Percentiles rank a stretch among this genome's conserved stretches.
phyloP scores from a whole-genome alignment of 2,888 invertebrate genomes.

The Agriopis aurantiaria region DNA sequence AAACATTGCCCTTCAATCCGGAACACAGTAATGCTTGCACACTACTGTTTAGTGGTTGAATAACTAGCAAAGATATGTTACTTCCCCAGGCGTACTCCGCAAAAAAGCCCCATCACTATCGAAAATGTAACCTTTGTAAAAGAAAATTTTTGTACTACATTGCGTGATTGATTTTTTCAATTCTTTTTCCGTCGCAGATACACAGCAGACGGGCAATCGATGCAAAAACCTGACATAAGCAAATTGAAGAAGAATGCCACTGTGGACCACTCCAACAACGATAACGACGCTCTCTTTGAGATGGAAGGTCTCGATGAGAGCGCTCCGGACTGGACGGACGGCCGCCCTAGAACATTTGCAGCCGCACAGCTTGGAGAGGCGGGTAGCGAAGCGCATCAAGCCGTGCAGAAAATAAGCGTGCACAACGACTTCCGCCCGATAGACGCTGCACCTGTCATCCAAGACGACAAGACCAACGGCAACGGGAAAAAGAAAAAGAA shows the following conservation, averaged over 20 bases:
- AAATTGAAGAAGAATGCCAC: slow-evolving; percentile 77
- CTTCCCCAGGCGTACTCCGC: too few species aligned
- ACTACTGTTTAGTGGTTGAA: too few species aligned
- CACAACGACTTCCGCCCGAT: slow-evolving; percentile 89
- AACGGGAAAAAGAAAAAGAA: slow-evolving; percentile 91
- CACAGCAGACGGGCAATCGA: slow-evolving; percentile 85
- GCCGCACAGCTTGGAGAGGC: slow-evolving; percentile 82
- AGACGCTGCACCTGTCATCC: slow-evolving; percentile 65
- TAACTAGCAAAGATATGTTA: too few species aligned
- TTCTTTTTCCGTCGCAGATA: slow-evolving; percentile 73
- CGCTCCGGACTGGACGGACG: slow-evolving; percentile 78
- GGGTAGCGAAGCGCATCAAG: slow-evolving; percentile 81
- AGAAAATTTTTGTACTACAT: too few species aligned
- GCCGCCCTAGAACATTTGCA: slow-evolving; percentile 84
- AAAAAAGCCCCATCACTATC: too few species aligned
- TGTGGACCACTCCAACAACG: slow-evolving; percentile 65
- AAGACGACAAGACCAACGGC: slow-evolving; percentile 85
- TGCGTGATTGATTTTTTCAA: too few species aligned
- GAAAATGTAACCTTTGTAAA: too few species aligned
- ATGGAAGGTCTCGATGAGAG: slow-evolving; percentile 88
- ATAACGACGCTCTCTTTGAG: slow-evolving; percentile 89
- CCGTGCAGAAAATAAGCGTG: slow-evolving; percentile 87
- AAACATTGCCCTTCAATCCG: too few species aligned
- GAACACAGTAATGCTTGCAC: too few species aligned
- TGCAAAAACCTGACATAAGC: slow-evolving; percentile 86